Evolutionary conservation across 2,797 vertebrate species (phyloP).

Genomic region (Pagetopsis macropterus): DNA sequence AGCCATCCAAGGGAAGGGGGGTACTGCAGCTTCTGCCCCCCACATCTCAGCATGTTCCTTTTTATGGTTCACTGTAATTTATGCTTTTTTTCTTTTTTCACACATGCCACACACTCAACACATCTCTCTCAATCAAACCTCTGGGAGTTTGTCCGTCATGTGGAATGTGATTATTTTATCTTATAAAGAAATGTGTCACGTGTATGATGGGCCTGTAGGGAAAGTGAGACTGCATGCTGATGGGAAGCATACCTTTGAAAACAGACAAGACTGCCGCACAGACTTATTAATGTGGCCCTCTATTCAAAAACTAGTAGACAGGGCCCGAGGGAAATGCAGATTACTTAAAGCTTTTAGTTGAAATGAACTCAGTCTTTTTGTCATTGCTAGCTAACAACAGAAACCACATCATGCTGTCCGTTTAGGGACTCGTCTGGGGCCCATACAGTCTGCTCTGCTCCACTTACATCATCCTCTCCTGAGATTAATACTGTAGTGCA

Average conservation of each 20-base stretch:
- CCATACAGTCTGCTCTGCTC: constrained; percentile 24
- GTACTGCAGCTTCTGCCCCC: constrained; percentile 56
- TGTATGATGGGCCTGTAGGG: constrained; percentile 24
- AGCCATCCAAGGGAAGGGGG: constrained; percentile 43
- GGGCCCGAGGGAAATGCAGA: constrained; percentile 18
- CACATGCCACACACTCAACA: constrained; percentile 57
- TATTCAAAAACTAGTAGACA: constrained; percentile 12
- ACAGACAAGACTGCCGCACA: constrained; percentile 1
- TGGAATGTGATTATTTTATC: constrained; percentile 53
- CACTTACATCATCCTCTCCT: constrained; percentile 53
- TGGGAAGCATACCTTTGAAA: constrained; percentile 30
- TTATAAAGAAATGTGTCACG: constrained; percentile 33
- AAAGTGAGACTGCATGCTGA: constrained; percentile 39
- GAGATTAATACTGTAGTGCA: constrained; percentile 48
- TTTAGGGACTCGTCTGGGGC: constrained; percentile 23
- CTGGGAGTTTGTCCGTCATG: constrained; percentile 48
- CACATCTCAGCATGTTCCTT: constrained; percentile 70
- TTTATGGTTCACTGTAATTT: constrained; percentile 67
- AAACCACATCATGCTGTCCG: constrained; percentile 40
- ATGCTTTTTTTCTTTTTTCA: constrained; percentile 29
- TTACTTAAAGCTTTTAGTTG: constrained; percentile 19
- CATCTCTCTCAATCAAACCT: constrained; percentile 60
- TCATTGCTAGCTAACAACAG: constrained; percentile 40
- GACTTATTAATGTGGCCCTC: constrained; percentile 25
- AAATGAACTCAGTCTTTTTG: constrained; percentile 36